phyloP scores from a whole-genome alignment of 2,797 vertebrate species.

The Nannoperca australis region DNA sequence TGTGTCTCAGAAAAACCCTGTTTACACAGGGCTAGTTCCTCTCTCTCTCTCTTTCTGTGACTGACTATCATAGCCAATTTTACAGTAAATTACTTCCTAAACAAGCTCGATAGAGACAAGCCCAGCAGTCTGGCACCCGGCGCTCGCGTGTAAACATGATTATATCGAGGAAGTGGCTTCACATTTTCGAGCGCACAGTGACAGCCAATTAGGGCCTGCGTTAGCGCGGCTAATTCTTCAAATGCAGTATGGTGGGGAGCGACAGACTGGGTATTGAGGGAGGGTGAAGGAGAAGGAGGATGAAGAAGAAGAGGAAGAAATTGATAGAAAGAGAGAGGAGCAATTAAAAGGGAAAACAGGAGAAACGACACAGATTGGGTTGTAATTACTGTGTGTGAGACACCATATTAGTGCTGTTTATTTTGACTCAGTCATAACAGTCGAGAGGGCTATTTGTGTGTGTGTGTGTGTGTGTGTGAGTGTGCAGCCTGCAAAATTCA shows the following conservation, averaged over 20 bases:
- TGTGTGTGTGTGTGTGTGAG: constrained; percentile 45
- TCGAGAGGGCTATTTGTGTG: constrained; percentile 37
- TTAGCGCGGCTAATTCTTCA: constrained; percentile 82
- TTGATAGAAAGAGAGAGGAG: constrained; percentile 57
- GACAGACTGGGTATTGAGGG: constrained; percentile 57
- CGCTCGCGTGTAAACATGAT: constrained; percentile 81
- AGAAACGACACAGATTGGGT: constrained; percentile 71
- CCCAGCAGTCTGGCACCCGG: constrained; percentile 77
- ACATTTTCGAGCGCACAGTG: constrained; percentile 75
- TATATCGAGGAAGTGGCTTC: constrained; percentile 82
- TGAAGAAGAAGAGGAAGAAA: constrained; percentile 21
- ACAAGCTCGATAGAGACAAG: constrained; percentile 79
- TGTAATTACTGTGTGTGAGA: constrained; percentile 77
- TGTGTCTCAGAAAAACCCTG: constrained; percentile 37
- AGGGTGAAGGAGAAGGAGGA: constrained; percentile 26
- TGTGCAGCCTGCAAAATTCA: constrained; percentile 74
- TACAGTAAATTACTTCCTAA: constrained; percentile 83
- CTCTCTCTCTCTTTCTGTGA: constrained; percentile 50
- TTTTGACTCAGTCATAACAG: constrained; percentile 65
- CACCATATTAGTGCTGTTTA: constrained; percentile 76
- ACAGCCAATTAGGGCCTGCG: constrained; percentile 85
- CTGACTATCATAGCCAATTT: constrained; percentile 84
- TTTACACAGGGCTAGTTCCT: constrained; percentile 65
- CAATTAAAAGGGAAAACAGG: constrained; percentile 78
- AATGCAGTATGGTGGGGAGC: constrained; percentile 61